These are phyloP conservation scores for Sarcophaga rosellei DNA, from an alignment of 2,888 invertebrate genomes.

Conservation along the genomic window DNA sequence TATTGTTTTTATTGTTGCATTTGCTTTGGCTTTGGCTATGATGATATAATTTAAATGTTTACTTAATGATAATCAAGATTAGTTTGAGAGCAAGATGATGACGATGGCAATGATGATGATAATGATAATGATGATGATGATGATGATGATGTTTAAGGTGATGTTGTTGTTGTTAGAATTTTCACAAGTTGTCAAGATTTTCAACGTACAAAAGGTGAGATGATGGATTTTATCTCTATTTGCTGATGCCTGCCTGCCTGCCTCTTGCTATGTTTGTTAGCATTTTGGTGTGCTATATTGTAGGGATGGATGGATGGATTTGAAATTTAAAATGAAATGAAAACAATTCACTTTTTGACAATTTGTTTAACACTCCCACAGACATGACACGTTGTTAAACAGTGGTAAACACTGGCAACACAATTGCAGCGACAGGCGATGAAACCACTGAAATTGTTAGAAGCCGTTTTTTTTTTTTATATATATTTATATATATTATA, in stretches of 20 bases:
- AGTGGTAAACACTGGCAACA: background rate
- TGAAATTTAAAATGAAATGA: background rate
- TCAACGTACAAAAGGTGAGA: constrained; percentile 48
- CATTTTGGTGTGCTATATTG: too few species aligned
- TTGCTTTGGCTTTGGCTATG: background rate
- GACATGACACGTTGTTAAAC: background rate
- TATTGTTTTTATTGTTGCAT: background rate
- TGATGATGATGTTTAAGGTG: background rate
- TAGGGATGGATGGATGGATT: background rate
- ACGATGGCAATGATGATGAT: background rate
- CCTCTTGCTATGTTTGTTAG: too few species aligned
- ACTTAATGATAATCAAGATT: constrained; percentile 57
- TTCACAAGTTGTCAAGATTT: constrained; percentile 78
- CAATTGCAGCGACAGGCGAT: background rate
- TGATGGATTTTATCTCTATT: constrained; percentile 38
- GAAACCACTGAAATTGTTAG: background rate
- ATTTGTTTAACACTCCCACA: background rate
- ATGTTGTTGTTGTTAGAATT: constrained; percentile 69
- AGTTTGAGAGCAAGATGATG: background rate
- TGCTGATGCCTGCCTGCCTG: background rate
- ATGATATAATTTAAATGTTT: constrained; percentile 63
- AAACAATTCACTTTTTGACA: background rate
- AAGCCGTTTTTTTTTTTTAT: too few species aligned
- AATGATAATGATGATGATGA: constrained; percentile 1
- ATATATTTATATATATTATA: too few species aligned